Evolutionary conservation across 1,140 invertebrate species (phyloP).

Genomic region (Heliconius nattereri): DNA sequence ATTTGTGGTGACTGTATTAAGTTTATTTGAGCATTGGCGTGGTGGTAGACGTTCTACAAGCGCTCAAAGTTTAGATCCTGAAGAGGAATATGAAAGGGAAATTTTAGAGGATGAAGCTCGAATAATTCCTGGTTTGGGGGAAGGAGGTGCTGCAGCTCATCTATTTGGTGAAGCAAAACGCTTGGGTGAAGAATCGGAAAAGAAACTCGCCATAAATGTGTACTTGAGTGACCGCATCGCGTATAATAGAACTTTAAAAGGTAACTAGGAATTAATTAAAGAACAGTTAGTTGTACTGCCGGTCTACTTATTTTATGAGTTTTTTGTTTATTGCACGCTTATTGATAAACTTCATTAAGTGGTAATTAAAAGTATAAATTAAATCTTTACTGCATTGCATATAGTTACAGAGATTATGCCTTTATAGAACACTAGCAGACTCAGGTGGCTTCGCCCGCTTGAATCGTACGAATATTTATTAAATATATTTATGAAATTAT

Average conservation of each 20-base stretch:
- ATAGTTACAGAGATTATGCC: not conserved
- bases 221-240: conserved; percentile 71
- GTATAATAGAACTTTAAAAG: conserved; percentile 70
- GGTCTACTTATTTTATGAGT: conserved; percentile 24
- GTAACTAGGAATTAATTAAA: conserved; percentile 44
- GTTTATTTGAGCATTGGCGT: conserved; percentile 68
- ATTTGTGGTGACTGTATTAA: conserved; percentile 58
- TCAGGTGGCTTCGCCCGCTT: too few species aligned
- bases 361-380: not conserved
- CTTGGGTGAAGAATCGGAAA: conserved; percentile 67
- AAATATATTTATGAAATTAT: too few species aligned
- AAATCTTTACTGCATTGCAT: not conserved
- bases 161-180: conserved; percentile 59
- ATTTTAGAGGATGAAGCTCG: conserved; percentile 66
- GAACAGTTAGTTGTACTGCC: conserved; percentile 34
- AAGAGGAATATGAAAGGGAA: conserved; percentile 60
- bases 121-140: conserved; percentile 67
- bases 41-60: conserved; percentile 58
- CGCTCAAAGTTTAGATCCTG: conserved; percentile 48
- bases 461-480: too few species aligned
- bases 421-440: not conserved
- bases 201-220: conserved; percentile 70
- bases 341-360: conserved; percentile 3
- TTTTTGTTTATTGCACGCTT: conserved; percentile 4
- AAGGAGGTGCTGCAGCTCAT: conserved; percentile 61